Base-by-base conservation (phyloP, 92 coral and sea anemone species). In the Parazoanthus darwini region DNA sequence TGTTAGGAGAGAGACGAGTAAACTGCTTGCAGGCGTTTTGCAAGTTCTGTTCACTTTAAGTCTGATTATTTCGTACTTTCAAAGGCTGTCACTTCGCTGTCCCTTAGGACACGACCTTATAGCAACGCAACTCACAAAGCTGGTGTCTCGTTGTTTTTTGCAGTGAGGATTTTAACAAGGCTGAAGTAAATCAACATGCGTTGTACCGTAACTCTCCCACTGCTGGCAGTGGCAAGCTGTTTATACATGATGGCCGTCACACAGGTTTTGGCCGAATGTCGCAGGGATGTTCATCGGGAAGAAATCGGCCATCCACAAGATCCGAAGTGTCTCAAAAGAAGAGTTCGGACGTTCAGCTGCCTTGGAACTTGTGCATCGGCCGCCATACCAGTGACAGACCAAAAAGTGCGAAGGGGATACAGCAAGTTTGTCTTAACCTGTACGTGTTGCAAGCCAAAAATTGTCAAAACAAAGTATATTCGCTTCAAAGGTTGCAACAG, bases 111-210 rank as follows among this genome's bases (percentile, higher is more conserved):
- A 79, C 56, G 66, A 37, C 68, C 75, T 33, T 26, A 15, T 22
- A 46, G 44, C 66, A 74, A 29, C 44, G 58, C 50, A 54, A 46
- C 87, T 84, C 25, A 84, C 46, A 84, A 84, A 84, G 68, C 67
- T 84, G 59, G 78, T 84, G 78, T 44, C 87, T 70, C 44, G 44
- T 84, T 84, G 44, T 63, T 48, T 84, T 84, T 84, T 84, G 79
- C 87, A 84, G 87, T 84, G 58, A 84, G 56, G 65, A 46, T 58
- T 42, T 70, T 84, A 50, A 43, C 78, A 84, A 84, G 79, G 56
- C 72, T 84, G 87, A 68, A 84, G 79, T 26, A 79, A 6, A 23
- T 71, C 66, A 84, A 70, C 87, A 84, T 84, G 87, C 87, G 87
- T 84, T 68, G 67, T 15, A 13, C 68, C 79, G 74, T 71, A 71